phyloP scores from a whole-genome alignment of 2,113 vertebrate genomes.

The Podocnemis expansa region DNA sequence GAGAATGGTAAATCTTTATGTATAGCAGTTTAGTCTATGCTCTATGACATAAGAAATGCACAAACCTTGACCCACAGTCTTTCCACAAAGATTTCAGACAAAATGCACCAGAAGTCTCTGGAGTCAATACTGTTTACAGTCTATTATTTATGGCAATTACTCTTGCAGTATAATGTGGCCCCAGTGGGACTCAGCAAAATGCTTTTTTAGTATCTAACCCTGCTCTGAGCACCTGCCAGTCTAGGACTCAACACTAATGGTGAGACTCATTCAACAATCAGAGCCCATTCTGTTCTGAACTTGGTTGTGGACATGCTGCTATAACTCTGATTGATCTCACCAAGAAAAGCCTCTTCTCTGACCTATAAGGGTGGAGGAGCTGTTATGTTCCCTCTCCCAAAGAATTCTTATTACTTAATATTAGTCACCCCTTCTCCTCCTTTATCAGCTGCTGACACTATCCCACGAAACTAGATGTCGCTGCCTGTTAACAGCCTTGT shows the following conservation, averaged over 20 bases:
- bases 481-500: slow-evolving; percentile 44
- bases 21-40: neutral
- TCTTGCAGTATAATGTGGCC: neutral
- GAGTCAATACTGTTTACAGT: neutral
- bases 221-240: neutral
- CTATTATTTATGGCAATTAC: neutral
- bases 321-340: neutral
- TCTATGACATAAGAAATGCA: neutral
- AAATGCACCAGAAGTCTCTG: neutral
- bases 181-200: neutral
- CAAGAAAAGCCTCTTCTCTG: neutral
- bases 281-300: neutral
- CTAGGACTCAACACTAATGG: neutral
- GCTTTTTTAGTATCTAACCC: neutral
- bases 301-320: neutral
- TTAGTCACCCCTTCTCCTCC: slow-evolving; percentile 3
- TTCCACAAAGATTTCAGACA: neutral
- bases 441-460: slow-evolving; percentile 32
- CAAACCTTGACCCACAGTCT: neutral
- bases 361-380: slow-evolving; percentile 12
- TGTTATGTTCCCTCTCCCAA: neutral
- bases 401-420: slow-evolving; percentile 12
- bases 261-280: neutral
- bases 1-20: neutral
- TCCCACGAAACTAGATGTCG: slow-evolving; percentile 49